These are phyloP conservation scores for Rhagophthalmus giganteus DNA, from an alignment of 2,888 invertebrate species.

Conservation along the genomic window DNA sequence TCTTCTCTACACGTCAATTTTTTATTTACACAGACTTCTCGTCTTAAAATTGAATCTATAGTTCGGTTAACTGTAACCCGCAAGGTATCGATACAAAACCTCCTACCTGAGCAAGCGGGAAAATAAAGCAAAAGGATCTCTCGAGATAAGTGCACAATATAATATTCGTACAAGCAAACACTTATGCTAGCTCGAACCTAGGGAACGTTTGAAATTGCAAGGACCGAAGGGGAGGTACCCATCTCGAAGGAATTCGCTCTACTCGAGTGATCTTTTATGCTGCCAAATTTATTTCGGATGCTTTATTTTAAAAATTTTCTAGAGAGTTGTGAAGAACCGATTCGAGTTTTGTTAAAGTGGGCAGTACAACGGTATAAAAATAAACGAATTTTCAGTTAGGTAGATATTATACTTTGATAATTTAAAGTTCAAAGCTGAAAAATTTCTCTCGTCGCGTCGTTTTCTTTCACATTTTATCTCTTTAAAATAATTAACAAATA, in stretches of 20 bases:
- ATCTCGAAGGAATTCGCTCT: conserved; percentile 16
- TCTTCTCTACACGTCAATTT: too few species aligned
- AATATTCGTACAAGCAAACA: conserved; percentile 30
- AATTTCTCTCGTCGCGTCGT: not conserved
- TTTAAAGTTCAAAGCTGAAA: too few species aligned
- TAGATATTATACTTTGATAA: too few species aligned
- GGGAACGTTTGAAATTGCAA: conserved; percentile 24
- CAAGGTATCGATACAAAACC: conserved; percentile 14
- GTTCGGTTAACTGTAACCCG: conserved; percentile 5
- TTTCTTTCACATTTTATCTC: too few species aligned
- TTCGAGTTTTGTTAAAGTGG: too few species aligned
- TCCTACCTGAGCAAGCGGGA: conserved; percentile 18
- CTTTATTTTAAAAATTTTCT: conserved; percentile 15
- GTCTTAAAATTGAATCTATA: conserved; percentile 12
- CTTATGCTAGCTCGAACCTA: conserved; percentile 21
- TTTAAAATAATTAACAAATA: too few species aligned
- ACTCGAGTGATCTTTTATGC: conserved; percentile 20
- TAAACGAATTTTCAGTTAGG: too few species aligned
- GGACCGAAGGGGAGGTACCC: conserved; percentile 10
- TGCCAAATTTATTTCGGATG: conserved; percentile 20
- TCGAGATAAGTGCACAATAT: conserved; percentile 33
- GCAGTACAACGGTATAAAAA: too few species aligned
- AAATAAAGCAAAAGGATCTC: conserved; percentile 31
- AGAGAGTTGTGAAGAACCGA: not conserved
- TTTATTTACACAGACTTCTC: not conserved